Percentiles rank a stretch among this genome's conserved stretches.
Conservation (phyloP, 2,888 invertebrate species). For the Operophtera brumata region DNA sequence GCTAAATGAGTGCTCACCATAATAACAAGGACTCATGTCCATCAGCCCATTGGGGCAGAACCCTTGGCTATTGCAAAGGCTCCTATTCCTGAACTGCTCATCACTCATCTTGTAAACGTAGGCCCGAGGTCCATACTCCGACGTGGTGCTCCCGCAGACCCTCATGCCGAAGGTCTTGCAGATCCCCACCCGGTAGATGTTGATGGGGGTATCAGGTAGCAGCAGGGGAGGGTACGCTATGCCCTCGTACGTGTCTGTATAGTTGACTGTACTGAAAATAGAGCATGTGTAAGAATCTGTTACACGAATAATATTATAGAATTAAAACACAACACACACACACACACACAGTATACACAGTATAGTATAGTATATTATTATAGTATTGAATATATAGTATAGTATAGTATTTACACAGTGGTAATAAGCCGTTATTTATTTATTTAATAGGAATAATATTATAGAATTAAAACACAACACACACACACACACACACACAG, state of each 20-base stretch:
- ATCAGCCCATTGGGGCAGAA: conserved; percentile 75
- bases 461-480: no score
- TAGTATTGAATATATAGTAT: no score
- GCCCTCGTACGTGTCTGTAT: conserved; percentile 88
- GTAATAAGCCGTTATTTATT: no score
- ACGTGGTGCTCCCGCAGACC: conserved; percentile 38
- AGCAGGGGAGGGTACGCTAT: conserved; percentile 84
- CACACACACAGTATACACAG: no score
- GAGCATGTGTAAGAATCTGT: background rate
- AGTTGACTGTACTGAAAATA: conserved; percentile 35
- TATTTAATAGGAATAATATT: no score
- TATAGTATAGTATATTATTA: no score
- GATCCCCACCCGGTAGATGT: conserved; percentile 87
- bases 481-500: no score
- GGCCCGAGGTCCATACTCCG: conserved; percentile 78
- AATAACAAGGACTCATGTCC: conserved; percentile 85
- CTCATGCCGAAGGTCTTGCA: conserved; percentile 83
- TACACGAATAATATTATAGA: no score
- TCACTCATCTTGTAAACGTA: conserved; percentile 82
- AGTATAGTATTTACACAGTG: no score
- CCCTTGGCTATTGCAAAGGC: conserved; percentile 65
- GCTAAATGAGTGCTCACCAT: conserved; percentile 69
- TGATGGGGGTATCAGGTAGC: conserved; percentile 72
- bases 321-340: no score
- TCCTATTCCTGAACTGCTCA: conserved; percentile 80